Base-by-base conservation (phyloP, 2,113 vertebrate genomes). In the Dicentrarchus labrax region DNA sequence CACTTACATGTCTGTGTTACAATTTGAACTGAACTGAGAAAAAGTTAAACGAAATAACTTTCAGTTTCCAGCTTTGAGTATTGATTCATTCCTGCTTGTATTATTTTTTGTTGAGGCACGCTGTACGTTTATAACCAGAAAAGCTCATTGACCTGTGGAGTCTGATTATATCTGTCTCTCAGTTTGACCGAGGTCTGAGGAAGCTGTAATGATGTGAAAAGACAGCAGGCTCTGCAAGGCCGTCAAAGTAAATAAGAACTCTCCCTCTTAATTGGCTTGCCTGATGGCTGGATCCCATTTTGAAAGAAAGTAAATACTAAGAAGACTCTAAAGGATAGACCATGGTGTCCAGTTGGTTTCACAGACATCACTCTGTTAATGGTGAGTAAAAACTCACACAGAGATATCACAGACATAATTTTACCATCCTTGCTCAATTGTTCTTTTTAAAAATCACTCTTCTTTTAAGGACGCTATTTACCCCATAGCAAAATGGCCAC, bases 201-300 rank as follows among this genome's bases (percentile, higher is more conserved):
- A 82, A 11, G 39, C 57, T 4, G 22, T 74, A 74, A 71, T 71
- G 78, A 85, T 71, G 80, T 30, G 59, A 36, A 38, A 60, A 66
- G 69, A 80, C 72, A 30, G 54, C 72, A 1, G 51, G 75, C 74
- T 66, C 70, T 45, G 59, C 66, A 59, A 53, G 60, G 45, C 73
- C 36, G 17, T 54, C 74, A 21, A 19, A 16, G 36, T 13, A 45
- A 76, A 80, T 47, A 21, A 41, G 13, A 86, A 70, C 39, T 8
- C 50, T 48, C 54, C n/a, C 54, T 66, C 43, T 39, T 80, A 74
- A 80, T 71, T 86, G 64, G 75, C 75, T 62, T 12, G 62, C 57
- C 53, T 53, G 57, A 74, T 67, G 59, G 57, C 51, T 22, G 67
- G 43, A 66, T 79, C 66, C n/a, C 76, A 70, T 24, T 45, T 57